phyloP scores from a whole-genome alignment of 2,113 vertebrate genomes.

The Girardinichthys multiradiatus region DNA sequence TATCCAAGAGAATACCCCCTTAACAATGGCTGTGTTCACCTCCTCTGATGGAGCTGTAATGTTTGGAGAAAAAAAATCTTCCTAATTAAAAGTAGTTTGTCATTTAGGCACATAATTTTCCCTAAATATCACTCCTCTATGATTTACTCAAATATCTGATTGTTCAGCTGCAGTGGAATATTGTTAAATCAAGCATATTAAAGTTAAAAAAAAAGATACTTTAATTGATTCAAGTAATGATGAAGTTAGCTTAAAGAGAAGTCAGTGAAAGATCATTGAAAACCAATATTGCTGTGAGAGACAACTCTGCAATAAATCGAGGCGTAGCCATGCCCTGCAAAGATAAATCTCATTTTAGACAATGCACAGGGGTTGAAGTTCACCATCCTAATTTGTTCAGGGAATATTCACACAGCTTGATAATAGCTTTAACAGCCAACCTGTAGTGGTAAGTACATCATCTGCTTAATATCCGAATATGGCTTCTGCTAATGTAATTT shows the following conservation, averaged over 20 bases:
- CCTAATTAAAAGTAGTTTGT: conserved; percentile 31
- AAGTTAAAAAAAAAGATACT: neutral
- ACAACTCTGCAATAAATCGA: conserved; percentile 59
- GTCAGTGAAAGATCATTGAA: conserved; percentile 28
- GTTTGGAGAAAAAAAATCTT: neutral
- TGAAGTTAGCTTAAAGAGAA: conserved; percentile 30
- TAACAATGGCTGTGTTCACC: conserved; percentile 20
- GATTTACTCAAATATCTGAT: neutral
- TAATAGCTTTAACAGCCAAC: conserved; percentile 80
- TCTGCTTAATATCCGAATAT: conserved; percentile 79
- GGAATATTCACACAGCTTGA: conserved; percentile 71
- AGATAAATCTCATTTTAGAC: conserved; percentile 52
- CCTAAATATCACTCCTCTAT: conserved; percentile 14
- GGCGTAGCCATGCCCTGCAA: conserved; percentile 31
- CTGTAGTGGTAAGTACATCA: conserved; percentile 80
- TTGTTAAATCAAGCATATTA: neutral
- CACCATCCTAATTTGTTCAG: conserved; percentile 72
- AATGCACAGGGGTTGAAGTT: conserved; percentile 67
- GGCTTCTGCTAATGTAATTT: conserved; percentile 74
- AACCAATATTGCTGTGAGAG: conserved; percentile 46
- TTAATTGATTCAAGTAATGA: conserved; percentile 3
- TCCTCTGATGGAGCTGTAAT: neutral
- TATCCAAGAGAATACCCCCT: conserved; percentile 20
- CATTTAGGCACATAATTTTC: neutral
- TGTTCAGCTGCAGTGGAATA: neutral